Percentiles rank a stretch among this genome's conserved stretches.
Conservation (phyloP, 2,797 vertebrate species). For the Rhinogobio ventralis region DNA sequence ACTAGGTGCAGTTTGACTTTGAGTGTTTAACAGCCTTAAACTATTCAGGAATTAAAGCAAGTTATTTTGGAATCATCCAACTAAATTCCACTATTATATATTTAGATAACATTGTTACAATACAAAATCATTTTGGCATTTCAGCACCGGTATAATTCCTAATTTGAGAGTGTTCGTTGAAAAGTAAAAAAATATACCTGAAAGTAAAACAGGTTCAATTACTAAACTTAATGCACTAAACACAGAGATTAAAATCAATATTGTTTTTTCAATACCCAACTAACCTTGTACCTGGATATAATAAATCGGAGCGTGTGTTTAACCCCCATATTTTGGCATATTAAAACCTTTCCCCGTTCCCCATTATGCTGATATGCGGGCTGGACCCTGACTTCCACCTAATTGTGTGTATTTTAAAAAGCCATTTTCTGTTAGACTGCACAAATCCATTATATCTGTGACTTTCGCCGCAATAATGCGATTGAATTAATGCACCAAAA, state of each 20-base stretch:
- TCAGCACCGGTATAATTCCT: background rate
- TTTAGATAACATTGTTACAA: background rate
- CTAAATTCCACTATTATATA: background rate
- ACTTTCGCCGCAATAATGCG: constrained; percentile 90
- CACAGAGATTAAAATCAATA: constrained; percentile 83
- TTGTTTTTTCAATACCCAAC: constrained; percentile 80
- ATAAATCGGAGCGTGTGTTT: constrained; percentile 76
- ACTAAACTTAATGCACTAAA: constrained; percentile 78
- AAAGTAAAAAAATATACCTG: background rate
- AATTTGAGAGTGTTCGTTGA: background rate
- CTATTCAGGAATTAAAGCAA: background rate
- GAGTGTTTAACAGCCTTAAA: background rate
- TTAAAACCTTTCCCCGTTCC: constrained; percentile 84
- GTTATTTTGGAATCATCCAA: background rate
- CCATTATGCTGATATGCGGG: constrained; percentile 83
- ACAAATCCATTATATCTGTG: constrained; percentile 97
- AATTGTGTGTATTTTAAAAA: constrained; percentile 96
- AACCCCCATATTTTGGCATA: constrained; percentile 82
- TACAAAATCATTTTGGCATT: background rate
- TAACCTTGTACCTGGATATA: constrained; percentile 72
- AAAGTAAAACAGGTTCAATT: constrained; percentile 60
- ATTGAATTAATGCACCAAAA: constrained; percentile 92
- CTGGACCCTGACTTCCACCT: constrained; percentile 87
- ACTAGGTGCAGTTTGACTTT: constrained; percentile 15
- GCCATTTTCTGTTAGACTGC: constrained; percentile 99